These are phyloP conservation scores for Macrosiphum euphorbiae DNA, from an alignment of 2,888 invertebrate species.

Conservation along the genomic window DNA sequence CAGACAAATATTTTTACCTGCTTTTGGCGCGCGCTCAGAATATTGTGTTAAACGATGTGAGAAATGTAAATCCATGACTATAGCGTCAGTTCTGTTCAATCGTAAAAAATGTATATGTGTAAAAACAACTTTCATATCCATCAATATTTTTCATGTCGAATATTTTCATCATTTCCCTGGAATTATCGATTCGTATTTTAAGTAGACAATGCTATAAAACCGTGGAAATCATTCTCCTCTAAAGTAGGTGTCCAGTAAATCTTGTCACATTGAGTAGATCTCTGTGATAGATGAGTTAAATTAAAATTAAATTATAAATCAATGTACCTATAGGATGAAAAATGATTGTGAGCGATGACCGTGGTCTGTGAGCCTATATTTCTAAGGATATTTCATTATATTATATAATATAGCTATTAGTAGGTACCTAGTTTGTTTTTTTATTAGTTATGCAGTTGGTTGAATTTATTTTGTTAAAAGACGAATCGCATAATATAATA, in stretches of 20 bases:
- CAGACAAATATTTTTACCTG: neutral
- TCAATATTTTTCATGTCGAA: neutral
- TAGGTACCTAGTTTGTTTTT: neutral
- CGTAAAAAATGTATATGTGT: neutral
- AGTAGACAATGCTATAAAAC: neutral
- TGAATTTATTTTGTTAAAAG: neutral
- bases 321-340: neutral
- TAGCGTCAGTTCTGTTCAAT: neutral
- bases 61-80: constrained; percentile 18
- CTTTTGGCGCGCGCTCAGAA: neutral
- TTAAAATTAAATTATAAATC: neutral
- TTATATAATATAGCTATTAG: neutral
- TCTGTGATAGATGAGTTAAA: neutral
- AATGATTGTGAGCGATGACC: neutral
- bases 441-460: neutral
- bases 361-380: neutral
- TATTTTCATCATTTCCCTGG: neutral
- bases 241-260: neutral
- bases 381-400: neutral
- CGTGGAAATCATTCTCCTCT: neutral
- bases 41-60: constrained; percentile 24
- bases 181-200: neutral
- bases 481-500: neutral
- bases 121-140: neutral
- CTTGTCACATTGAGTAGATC: neutral